Evolutionary conservation across 1,140 invertebrate species (phyloP), one percentile per base, ranked within the genome.

Genomic region (Planococcus citri): DNA sequence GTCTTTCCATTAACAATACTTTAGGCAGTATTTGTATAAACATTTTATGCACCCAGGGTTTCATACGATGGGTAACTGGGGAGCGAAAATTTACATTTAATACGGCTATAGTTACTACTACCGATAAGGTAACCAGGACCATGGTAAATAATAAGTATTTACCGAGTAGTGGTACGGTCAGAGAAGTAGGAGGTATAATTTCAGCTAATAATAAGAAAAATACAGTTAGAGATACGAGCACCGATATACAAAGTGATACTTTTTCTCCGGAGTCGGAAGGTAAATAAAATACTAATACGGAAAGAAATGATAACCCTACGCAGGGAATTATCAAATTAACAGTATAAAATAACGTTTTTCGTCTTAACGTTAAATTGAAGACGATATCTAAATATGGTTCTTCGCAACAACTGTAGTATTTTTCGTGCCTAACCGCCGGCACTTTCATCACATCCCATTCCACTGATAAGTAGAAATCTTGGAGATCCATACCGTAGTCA

Each of bases 81-180:
- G 95, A 91, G 76, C 97, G 89, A 83, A 98, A 99, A 82, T 99
- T 98, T 70, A 99, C 91, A 81, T 99, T 99, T 73, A 99, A 84
- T 74, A 99, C 95, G 73, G 93, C 91, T 75, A 99, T 98, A 73
- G 97, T 98, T 71, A 97, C 92, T 71, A 99, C 89, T 75, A 99
- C 96, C 68, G 95, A 98, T 64, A 97, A 83, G 37, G 96, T 98
- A 73, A 99, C 96, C 75, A 99, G 85, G 77, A 98, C 94, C 95
- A 99, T 98, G 57, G 97, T 99, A 81, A 99, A 99, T 24, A 99
- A 85, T 38, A 99, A 85, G 83, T 99, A 99, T 83, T 97, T 97
- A 73, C 96, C 96, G 72, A 99, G 84, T 68, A 99, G 83, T 41
- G 97, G 96, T 70, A 99, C 94, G 60, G 96, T 96, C 61, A 98